Base-by-base conservation (phyloP, 2,113 vertebrate genomes). In the Ammodytes dubius region DNA sequence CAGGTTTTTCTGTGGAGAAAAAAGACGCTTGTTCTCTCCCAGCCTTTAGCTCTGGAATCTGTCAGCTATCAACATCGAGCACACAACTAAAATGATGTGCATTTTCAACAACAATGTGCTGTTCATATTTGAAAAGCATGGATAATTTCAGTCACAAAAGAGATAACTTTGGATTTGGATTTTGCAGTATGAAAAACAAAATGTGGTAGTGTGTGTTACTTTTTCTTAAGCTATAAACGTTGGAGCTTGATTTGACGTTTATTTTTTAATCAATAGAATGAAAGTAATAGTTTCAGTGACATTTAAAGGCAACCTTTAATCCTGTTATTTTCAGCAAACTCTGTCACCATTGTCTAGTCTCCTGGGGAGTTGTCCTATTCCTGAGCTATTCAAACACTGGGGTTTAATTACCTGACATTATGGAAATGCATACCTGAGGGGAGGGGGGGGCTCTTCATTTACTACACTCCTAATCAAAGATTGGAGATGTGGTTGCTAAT, bases 371-470 rank as follows among this genome's bases (percentile, higher is more conserved):
- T 85, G 88, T 87, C 89, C 87, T 86, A 85, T 92, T 91, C 86
- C 86, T 89, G 84, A 88, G 88, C 83, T 90, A 93, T 90, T 94
- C 91, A 92, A 93, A 89, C 88, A 88, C 91, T 81, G 73, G 90
- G 88, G 91, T 88, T 92, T 95, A 93, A 95, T 94, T 94, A 95
- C 90, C 91, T 93, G 90, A 90, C 91, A 95, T 92, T 93, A 94
- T 94, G 93, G 92, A 94, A 94, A 94, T 91, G 91, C 85, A 77
- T 89, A 91, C 90, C 92, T 90, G 91, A 91, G 86, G 88, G 90
- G 91, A 91, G 86, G 88, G 90, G 87, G 90, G 87, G 85, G 88
- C 69, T 76, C 87, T 93, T 94, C 90, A 93, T 93, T 92, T 93
- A 92, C 90, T 91, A 84, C 67, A 88, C 87, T 86, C 85, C 93